Evolutionary conservation across 2,113 vertebrate genomes (phyloP), one percentile per base, ranked within the genome.

Genomic region (Geococcyx californianus): DNA sequence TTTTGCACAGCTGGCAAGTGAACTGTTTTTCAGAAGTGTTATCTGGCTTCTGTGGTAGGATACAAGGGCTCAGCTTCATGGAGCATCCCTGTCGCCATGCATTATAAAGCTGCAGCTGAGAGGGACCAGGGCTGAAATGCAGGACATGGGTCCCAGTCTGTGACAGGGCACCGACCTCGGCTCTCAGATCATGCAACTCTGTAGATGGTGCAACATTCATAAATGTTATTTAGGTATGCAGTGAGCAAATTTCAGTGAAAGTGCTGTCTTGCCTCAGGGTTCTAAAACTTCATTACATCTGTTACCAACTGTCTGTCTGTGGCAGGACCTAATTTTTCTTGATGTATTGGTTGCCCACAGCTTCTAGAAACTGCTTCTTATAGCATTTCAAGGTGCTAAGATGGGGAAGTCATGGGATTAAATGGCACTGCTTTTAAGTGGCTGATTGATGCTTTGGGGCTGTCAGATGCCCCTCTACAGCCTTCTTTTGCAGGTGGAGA

Each of bases 21-120:
- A 55, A 34, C 52, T 60, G 59, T 5, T 76, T 80, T 87, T 40
- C 45, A 75, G 63, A 34, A 0, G 2, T 64, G 55, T 47, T 63
- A 3, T 66, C 36, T n/a, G 44, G 23, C 44, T 90, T 62, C 38
- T 51, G 64, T 40, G 44, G 66, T 47, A 80, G 36, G 59, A 56
- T 1, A 0, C 0, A 0, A 54, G 72, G 36, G 33, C 17, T 87
- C 28, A 25, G 66, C 3, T 1, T 24, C 7, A 4, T 51, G 2
- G 1, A 52, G 47, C 0, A 0, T 73, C 64, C 76, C 33, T 64
- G 33, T 11, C 31, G 56, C 40, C 3, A 0, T 68, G 18, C 29
- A 2, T 58, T 45, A 33, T 24, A 60, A 55, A 82, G 38, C 26
- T 36, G 16, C 31, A 82, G 38, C 36, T 80, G 34, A 52, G 74